Evolutionary conservation across 2,113 vertebrate genomes (phyloP).

Genomic region (Misgurnus anguillicaudatus): DNA sequence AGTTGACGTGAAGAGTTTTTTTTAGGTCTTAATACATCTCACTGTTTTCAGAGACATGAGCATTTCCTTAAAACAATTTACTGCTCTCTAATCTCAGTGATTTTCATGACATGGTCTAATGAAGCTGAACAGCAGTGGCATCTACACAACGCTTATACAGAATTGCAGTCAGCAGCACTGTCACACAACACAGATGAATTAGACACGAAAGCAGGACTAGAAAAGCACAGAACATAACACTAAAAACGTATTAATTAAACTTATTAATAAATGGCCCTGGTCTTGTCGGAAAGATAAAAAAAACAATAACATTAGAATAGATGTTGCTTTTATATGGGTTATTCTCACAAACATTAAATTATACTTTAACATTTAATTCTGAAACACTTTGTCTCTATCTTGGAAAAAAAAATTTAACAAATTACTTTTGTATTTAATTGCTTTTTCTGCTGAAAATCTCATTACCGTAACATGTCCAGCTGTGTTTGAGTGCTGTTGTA

Average conservation of each 20-base stretch:
- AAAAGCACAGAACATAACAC: background rate
- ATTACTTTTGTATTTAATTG: no score
- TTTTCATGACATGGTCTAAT: slow-evolving; percentile 49
- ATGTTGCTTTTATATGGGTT: no score
- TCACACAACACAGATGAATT: slow-evolving; percentile 26
- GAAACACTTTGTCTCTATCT: no score
- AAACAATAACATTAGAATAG: no score
- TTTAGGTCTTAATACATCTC: background rate
- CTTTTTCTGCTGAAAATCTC: no score
- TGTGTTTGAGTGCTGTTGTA: no score
- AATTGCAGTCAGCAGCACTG: background rate
- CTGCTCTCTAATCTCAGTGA: slow-evolving; percentile 43
- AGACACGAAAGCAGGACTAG: background rate
- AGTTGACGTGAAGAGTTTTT: background rate
- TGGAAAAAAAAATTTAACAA: no score
- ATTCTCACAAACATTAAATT: no score
- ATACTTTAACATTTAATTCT: no score
- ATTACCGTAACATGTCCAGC: no score
- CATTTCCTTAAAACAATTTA: slow-evolving; percentile 38
- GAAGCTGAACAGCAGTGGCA: slow-evolving; percentile 43
- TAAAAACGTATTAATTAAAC: background rate
- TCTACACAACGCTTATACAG: background rate
- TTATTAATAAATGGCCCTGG: background rate
- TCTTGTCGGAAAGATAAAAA: background rate
- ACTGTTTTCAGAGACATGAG: slow-evolving; percentile 29